phyloP scores from a whole-genome alignment of 1,140 invertebrate species.

The Lordiphosa clarofinis region DNA sequence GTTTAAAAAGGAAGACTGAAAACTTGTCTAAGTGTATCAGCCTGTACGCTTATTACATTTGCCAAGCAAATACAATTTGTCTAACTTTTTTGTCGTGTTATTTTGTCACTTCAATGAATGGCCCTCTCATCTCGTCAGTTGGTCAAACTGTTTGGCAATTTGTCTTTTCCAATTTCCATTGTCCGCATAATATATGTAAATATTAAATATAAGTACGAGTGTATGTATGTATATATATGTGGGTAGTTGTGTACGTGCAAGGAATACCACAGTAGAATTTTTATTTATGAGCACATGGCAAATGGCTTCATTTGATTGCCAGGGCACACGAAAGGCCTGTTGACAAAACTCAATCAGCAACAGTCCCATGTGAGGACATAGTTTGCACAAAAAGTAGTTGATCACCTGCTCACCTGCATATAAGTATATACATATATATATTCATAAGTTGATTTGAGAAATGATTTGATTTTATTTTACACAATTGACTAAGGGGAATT shows the following conservation, averaged over 20 bases:
- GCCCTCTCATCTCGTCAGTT: constrained; percentile 5
- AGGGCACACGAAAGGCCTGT: constrained; percentile 49
- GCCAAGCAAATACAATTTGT: constrained; percentile 31
- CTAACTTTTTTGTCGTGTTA: constrained; percentile 19
- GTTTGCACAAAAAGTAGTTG: too few species aligned
- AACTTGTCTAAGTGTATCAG: constrained; percentile 12
- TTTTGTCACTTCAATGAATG: constrained; percentile 20
- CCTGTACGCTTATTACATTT: constrained; percentile 34
- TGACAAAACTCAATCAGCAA: constrained; percentile 27
- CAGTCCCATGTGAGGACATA: constrained; percentile 3
- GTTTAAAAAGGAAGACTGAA: too few species aligned
- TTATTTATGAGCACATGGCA: constrained; percentile 43
- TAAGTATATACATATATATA: too few species aligned
- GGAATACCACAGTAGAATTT: constrained; percentile 32
- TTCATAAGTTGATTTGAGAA: too few species aligned
- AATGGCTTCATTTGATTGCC: constrained; percentile 66
- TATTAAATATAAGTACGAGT: constrained; percentile 31
- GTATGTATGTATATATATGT: too few species aligned
- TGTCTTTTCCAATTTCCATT: constrained; percentile 30
- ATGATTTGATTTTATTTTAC: too few species aligned
- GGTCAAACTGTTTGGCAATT: constrained; percentile 29
- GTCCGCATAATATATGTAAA: constrained; percentile 29
- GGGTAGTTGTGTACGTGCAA: constrained; percentile 39
- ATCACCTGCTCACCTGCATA: too few species aligned
- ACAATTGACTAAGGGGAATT: too few species aligned